phyloP scores from a whole-genome alignment of 2,113 vertebrate species.

The Glaucidium brasilianum region DNA sequence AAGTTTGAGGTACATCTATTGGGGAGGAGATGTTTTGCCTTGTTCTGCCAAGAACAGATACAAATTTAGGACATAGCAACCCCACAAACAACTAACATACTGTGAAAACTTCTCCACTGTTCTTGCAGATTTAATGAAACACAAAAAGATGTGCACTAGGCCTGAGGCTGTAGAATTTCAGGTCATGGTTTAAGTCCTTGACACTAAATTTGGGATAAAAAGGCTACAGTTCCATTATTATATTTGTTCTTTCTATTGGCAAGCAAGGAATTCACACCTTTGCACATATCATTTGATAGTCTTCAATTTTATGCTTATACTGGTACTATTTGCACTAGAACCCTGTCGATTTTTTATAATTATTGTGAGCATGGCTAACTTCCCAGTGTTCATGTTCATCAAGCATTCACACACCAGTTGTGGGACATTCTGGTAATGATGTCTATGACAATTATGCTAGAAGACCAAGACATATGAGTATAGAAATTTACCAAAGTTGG shows the following conservation, averaged over 20 bases:
- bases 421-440: not conserved
- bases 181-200: not conserved
- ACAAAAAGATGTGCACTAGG: not conserved
- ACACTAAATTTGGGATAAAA: conserved; percentile 14
- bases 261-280: not conserved
- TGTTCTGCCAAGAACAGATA: not conserved
- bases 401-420: not conserved
- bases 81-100: not conserved
- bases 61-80: not conserved
- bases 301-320: not conserved
- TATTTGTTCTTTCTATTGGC: not conserved
- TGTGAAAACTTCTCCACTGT: not conserved
- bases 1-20: not conserved
- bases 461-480: not conserved
- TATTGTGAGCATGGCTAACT: not conserved
- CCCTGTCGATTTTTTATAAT: conserved; percentile 13
- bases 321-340: not conserved
- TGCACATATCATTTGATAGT: not conserved
- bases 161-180: not conserved
- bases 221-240: not conserved
- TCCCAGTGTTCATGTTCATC: not conserved
- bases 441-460: not conserved
- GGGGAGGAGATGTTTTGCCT: not conserved
- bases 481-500: not conserved
- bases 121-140: not conserved